These are phyloP conservation scores for Trinorchestia longiramus DNA, from an alignment of 1,140 invertebrate genomes.

Conservation along the genomic window DNA sequence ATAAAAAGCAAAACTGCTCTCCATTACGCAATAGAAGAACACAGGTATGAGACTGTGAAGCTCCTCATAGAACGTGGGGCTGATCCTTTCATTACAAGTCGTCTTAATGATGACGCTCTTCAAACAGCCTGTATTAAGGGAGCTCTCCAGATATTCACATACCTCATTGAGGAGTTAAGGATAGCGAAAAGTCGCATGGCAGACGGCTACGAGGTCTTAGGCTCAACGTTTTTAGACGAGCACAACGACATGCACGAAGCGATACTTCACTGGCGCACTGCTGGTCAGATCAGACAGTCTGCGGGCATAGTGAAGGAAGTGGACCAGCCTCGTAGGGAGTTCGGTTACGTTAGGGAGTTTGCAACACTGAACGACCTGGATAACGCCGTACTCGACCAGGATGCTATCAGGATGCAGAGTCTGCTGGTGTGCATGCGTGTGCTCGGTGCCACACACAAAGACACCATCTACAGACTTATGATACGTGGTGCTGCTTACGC, in stretches of 20 bases:
- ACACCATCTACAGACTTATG: constrained; percentile 80
- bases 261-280: constrained; percentile 68
- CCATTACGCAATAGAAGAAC: constrained; percentile 94
- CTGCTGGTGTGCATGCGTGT: constrained; percentile 86
- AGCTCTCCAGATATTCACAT: constrained; percentile 82
- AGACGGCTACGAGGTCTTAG: constrained; percentile 87
- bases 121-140: constrained; percentile 91
- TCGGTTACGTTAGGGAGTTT: constrained; percentile 80
- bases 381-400: constrained; percentile 80
- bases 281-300: constrained; percentile 68
- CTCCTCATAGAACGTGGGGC: constrained; percentile 85
- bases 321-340: constrained; percentile 75
- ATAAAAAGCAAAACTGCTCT: constrained; percentile 92
- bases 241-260: constrained; percentile 69
- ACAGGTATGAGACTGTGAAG: constrained; percentile 86
- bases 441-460: constrained; percentile 84
- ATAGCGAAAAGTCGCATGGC: constrained; percentile 76
- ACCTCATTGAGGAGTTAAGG: constrained; percentile 75
- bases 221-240: constrained; percentile 83
- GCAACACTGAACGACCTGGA: constrained; percentile 79
- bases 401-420: constrained; percentile 85
- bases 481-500: constrained; percentile 87
- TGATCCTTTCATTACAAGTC: constrained; percentile 79
- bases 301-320: constrained; percentile 67
- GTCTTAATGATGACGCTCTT: constrained; percentile 90